Evolutionary conservation across 2,797 vertebrate genomes (phyloP).

Genomic region (Dryobates pubescens): DNA sequence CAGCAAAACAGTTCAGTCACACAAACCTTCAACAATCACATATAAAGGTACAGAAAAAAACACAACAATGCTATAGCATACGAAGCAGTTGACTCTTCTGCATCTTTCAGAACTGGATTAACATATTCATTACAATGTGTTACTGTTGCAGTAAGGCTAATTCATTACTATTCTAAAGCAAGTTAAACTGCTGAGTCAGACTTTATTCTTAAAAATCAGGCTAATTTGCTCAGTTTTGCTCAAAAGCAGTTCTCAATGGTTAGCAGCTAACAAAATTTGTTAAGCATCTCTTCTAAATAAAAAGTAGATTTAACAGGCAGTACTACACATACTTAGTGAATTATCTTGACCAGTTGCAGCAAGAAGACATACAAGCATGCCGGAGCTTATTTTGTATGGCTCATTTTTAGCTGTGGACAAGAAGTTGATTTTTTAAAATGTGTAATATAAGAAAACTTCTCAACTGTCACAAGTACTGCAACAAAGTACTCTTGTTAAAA

Average conservation of each 20-base stretch:
- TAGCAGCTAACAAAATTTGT: neutral
- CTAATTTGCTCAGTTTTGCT: neutral
- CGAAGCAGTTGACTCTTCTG: neutral
- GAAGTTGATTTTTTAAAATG: too few species aligned
- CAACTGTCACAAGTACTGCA: neutral
- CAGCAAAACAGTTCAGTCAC: neutral
- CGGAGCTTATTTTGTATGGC: neutral
- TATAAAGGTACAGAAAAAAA: neutral
- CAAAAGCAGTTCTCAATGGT: neutral
- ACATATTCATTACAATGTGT: neutral
- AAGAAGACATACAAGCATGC: neutral
- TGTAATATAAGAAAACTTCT: too few species aligned
- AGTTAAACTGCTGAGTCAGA: neutral
- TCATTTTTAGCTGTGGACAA: neutral
- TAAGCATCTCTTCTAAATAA: neutral
- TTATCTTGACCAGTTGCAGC: neutral
- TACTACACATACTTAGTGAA: neutral
- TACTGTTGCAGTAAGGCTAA: conserved; percentile 14
- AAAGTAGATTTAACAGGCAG: neutral
- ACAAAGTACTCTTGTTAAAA: neutral
- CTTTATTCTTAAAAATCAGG: neutral
- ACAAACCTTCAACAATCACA: neutral
- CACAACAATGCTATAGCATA: neutral
- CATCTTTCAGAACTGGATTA: neutral
- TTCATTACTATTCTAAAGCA: neutral